Evolutionary conservation across 2,888 invertebrate species (phyloP).

Genomic region (Linyphia triangularis): DNA sequence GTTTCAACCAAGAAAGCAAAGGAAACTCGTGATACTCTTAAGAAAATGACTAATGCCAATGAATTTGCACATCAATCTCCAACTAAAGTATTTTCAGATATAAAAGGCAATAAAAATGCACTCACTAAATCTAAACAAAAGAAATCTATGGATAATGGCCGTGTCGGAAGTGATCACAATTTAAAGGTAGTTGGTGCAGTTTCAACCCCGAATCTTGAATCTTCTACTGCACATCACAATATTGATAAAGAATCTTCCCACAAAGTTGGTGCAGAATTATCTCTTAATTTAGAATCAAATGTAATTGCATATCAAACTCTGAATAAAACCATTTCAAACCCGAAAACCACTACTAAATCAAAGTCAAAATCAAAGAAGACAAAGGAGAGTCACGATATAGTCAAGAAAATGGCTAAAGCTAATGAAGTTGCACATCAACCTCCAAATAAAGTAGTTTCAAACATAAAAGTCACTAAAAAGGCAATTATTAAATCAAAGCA

Average conservation of each 20-base stretch:
- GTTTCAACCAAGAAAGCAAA: neutral
- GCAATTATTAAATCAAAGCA: neutral
- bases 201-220: no score
- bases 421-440: neutral
- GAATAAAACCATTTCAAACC: neutral
- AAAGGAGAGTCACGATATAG: neutral
- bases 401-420: no score
- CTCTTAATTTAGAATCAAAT: no score
- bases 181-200: neutral
- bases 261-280: no score
- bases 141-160: neutral
- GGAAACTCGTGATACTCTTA: neutral
- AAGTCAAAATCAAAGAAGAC: neutral
- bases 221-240: no score
- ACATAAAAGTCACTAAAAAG: neutral
- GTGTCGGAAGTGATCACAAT: neutral
- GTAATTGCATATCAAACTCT: no score
- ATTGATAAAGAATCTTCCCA: no score
- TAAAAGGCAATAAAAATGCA: neutral
- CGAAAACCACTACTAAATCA: neutral
- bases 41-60: no score
- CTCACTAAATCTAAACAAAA: neutral
- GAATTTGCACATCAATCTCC: neutral
- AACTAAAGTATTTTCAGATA: neutral
- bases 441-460: neutral